Conservation (phyloP, 1,140 invertebrate genomes). For the Habropoda laboriosa region DNA sequence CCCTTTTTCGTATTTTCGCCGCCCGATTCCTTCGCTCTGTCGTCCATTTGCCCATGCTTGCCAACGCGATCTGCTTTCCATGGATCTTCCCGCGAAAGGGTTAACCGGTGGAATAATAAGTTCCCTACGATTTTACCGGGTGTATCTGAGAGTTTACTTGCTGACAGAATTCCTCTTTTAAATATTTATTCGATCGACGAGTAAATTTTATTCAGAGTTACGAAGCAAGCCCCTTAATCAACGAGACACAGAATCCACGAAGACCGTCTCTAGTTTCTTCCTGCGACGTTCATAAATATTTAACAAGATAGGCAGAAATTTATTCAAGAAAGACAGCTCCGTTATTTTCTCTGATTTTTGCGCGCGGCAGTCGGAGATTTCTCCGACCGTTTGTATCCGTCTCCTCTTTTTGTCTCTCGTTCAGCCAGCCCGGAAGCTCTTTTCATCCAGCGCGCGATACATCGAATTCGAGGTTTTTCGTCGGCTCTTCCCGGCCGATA, state of each 20-base stretch:
- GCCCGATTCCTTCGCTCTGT: slow-evolving; percentile 59
- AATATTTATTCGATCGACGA: no score
- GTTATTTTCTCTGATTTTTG: slow-evolving; percentile 77
- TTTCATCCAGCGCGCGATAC: slow-evolving; percentile 5
- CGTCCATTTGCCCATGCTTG: slow-evolving; percentile 44
- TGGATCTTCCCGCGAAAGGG: not conserved
- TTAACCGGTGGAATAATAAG: not conserved
- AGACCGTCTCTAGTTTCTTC: no score
- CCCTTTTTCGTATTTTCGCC: slow-evolving; percentile 48
- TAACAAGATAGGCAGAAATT: slow-evolving; percentile 59
- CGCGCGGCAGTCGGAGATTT: slow-evolving; percentile 63
- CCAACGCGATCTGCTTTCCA: not conserved
- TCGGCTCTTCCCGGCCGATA: slow-evolving; percentile 47
- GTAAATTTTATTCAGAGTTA: no score
- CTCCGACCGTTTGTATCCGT: slow-evolving; percentile 70
- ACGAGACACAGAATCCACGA: no score
- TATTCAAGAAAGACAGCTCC: slow-evolving; percentile 8
- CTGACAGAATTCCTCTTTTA: no score
- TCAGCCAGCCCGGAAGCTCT: slow-evolving; percentile 8
- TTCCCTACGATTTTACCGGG: no score
- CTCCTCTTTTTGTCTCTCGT: slow-evolving; percentile 42
- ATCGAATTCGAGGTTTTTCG: slow-evolving; percentile 43
- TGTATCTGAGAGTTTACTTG: no score
- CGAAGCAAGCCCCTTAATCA: no score
- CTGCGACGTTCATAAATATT: slow-evolving; percentile 79